Evolutionary conservation across 2,888 invertebrate species (phyloP).

Genomic region (Pharmacophagus antenor): DNA sequence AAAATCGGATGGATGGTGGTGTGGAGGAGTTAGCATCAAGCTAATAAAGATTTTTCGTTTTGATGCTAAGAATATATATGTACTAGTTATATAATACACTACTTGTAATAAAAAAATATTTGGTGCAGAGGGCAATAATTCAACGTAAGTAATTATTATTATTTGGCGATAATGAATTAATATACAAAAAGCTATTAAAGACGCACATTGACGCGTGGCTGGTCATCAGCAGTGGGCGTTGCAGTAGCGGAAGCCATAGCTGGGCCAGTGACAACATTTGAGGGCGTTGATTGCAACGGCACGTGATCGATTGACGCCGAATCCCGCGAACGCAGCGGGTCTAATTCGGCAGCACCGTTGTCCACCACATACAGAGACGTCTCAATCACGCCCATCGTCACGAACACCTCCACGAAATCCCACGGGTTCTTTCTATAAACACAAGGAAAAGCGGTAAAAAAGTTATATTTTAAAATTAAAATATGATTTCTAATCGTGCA

Average conservation of each 20-base stretch:
- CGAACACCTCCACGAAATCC: slow-evolving; percentile 59
- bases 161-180: too few relatives aligned
- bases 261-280: background rate
- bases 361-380: slow-evolving; percentile 53
- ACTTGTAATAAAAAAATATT: too few relatives aligned
- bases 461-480: background rate
- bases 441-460: background rate
- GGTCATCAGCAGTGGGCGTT: background rate
- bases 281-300: background rate
- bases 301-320: slow-evolving; percentile 22
- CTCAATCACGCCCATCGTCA: slow-evolving; percentile 68
- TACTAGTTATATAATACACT: too few relatives aligned
- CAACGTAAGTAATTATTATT: too few relatives aligned
- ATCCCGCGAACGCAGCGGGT: slow-evolving; percentile 41
- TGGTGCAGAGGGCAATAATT: too few relatives aligned
- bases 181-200: too few relatives aligned
- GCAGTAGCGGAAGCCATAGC: background rate
- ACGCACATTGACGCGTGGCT: slow-evolving; percentile 9
- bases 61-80: too few relatives aligned
- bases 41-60: too few relatives aligned
- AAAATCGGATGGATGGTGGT: too few relatives aligned
- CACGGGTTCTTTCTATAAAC: slow-evolving; percentile 40
- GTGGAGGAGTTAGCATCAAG: too few relatives aligned
- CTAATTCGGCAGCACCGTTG: slow-evolving; percentile 40
- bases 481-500: background rate